Evolutionary conservation across 1,140 invertebrate genomes (phyloP).

Genomic region (Euura saliciscinereae): DNA sequence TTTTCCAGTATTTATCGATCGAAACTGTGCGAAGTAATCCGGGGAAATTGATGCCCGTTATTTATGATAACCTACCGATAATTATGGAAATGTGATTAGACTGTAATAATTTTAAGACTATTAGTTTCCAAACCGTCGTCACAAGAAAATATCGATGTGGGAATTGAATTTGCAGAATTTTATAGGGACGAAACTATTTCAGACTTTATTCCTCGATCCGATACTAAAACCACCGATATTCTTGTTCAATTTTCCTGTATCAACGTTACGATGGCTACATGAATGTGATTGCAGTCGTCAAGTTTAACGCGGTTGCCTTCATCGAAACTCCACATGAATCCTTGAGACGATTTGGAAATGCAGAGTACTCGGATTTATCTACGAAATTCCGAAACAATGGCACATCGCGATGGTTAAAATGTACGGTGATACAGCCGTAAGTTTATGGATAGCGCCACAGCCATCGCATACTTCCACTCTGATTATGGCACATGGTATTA

Average conservation of each 20-base stretch:
- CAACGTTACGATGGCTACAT: background rate
- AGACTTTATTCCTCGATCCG: background rate
- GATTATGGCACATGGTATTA: background rate
- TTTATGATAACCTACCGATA: too few relatives aligned
- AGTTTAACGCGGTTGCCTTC: background rate
- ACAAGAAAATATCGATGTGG: too few relatives aligned
- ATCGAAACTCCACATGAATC: background rate
- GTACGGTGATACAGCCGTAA: background rate
- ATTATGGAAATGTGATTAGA: too few relatives aligned
- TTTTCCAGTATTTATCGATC: background rate
- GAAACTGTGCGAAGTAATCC: background rate
- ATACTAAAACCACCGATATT: constrained; percentile 1
- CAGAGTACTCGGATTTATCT: background rate
- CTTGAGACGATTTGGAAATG: background rate
- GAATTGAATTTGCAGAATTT: too few relatives aligned
- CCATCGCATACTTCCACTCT: background rate
- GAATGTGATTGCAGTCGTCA: background rate
- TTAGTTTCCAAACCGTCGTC: too few relatives aligned
- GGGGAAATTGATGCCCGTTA: background rate
- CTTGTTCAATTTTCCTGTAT: background rate
- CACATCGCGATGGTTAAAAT: too few relatives aligned
- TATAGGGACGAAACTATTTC: too few relatives aligned
- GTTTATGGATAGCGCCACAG: background rate
- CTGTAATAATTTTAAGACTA: too few relatives aligned
- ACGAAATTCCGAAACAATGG: too few relatives aligned